Base-by-base conservation (phyloP, 2,888 invertebrate genomes). In the Deilephila porcellus region DNA sequence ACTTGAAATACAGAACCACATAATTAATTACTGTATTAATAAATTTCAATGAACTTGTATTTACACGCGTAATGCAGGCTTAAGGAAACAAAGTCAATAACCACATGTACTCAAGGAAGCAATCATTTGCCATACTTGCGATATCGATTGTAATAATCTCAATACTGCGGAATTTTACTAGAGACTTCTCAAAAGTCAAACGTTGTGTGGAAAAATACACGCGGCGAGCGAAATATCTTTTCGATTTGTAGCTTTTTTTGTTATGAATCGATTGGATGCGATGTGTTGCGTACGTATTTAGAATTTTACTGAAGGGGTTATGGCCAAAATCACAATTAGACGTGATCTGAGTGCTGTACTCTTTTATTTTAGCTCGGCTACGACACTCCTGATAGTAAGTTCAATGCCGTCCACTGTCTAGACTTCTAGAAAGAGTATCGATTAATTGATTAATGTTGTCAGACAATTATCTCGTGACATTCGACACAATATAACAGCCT, bases 161-260 rank as follows among this genome's bases (percentile, higher is more conserved):
- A 37, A 63, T 63, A 37, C 34, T 62, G 19, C 17, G 63, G 63
- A 63, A 63, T 63, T 63, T 63, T 63, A 63, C 63, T 63, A 34
- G 63, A 37, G 17, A 63, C n/a, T n/a, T 25, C 25, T 25, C 25
- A 25, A 25, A 25, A 37, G 5, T 37, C 34, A 37, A 34, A 63
- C 37, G n/a, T 19, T 19, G 37, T 37, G 34, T 63, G 63, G 63
- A 63, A 63, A 63, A 63, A 63, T n/a, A 63, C 63, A 19, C 19
- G 34, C 34, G 6, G 63, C n/a, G 34, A 14, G n/a, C 37, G 29
- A 29, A 60, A 60, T 60, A 60, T 60, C 5, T 56, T 56, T 11
- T 56, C 6, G 17, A 34, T 34, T 45, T 45, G 45, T 11, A 34
- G 19, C 1, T 63, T 63, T 63, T 25, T 63, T 63, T 63, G 63